These are phyloP conservation scores for Megamerina dolium DNA, from an alignment of 2,888 invertebrate species.

Conservation along the genomic window DNA sequence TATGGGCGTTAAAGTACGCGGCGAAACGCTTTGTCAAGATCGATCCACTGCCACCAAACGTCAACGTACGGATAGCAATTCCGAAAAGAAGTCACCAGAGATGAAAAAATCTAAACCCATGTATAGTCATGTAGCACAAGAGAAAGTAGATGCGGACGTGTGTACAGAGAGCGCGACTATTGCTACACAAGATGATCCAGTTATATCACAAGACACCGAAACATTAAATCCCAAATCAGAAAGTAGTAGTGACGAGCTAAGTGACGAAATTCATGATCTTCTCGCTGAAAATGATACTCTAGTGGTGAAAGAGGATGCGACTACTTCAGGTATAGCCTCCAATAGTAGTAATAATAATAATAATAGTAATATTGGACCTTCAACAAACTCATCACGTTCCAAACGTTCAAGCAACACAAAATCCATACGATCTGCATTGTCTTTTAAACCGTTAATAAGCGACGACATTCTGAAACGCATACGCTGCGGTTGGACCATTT, in stretches of 20 bases:
- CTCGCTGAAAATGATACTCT: slow-evolving; percentile 20
- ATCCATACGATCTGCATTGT: slow-evolving; percentile 19
- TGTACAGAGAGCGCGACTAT: neutral
- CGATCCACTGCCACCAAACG: slow-evolving; percentile 41
- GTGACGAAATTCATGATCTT: slow-evolving; percentile 36
- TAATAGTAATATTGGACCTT: neutral
- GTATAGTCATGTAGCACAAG: slow-evolving; percentile 17
- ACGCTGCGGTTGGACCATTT: slow-evolving; percentile 68
- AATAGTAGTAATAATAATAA: neutral
- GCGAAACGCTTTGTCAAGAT: slow-evolving; percentile 46
- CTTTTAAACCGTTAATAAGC: slow-evolving; percentile 43
- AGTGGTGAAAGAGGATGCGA: slow-evolving; percentile 11
- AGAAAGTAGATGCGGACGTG: slow-evolving; percentile 7
- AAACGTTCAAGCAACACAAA: neutral
- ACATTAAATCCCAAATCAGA: slow-evolving; percentile 16
- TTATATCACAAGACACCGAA: neutral
- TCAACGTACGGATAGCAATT: slow-evolving; percentile 57
- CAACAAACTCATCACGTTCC: slow-evolving; percentile 21
- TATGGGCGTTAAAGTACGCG: slow-evolving; percentile 55
- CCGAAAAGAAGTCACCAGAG: slow-evolving; percentile 53
- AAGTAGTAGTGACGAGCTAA: slow-evolving; percentile 35
- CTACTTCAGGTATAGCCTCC: too few relatives aligned
- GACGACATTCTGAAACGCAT: slow-evolving; percentile 46
- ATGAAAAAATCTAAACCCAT: slow-evolving; percentile 49
- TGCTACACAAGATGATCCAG: slow-evolving; percentile 5